A percentile compares a stretch with the other conserved stretches of the same genome.
Evolutionary conservation across 1,140 invertebrate species (phyloP).

Genomic region (Drosophila athabasca): DNA sequence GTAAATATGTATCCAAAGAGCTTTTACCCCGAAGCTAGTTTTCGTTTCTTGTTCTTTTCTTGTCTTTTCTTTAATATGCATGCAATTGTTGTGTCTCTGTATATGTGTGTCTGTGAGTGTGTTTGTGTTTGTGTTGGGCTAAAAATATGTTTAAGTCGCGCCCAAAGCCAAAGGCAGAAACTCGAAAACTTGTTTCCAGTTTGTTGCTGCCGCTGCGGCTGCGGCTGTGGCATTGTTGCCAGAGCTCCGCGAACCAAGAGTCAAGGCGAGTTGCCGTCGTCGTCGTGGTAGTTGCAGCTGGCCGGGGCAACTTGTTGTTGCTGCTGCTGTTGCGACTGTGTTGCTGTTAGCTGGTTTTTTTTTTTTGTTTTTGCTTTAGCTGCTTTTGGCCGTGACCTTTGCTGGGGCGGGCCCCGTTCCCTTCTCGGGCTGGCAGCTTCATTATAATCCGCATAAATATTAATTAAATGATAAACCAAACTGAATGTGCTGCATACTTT

Average conservation of each 20-base stretch:
- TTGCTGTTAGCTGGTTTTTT: conserved; percentile 35
- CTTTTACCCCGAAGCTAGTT: conserved; percentile 1
- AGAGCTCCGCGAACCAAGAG: conserved; percentile 33
- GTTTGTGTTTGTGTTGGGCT: conserved; percentile 52
- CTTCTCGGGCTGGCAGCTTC: conserved; percentile 23
- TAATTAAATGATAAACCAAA: conserved; percentile 70
- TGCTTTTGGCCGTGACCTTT: conserved; percentile 75
- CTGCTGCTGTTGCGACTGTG: conserved; percentile 33
- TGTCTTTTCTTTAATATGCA: conserved; percentile 73
- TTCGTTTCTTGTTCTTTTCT: conserved; percentile 10
- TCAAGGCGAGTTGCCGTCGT: conserved; percentile 65
- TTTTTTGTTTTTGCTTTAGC: background rate
- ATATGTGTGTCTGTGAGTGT: conserved; percentile 46
- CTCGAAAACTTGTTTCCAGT: conserved; percentile 63
- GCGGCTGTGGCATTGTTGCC: conserved; percentile 56
- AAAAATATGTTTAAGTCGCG: conserved; percentile 82
- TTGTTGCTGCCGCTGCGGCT: conserved; percentile 28
- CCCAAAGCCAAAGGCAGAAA: conserved; percentile 59
- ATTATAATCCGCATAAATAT: conserved; percentile 75
- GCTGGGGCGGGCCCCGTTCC: conserved; percentile 21
- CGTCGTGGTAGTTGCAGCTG: conserved; percentile 49
- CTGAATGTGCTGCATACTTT: conserved; percentile 68
- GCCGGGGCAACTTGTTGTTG: conserved; percentile 64
- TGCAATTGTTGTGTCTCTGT: conserved; percentile 73
- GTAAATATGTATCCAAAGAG: background rate